Conservation (phyloP, 2,113 vertebrate species). For the Thalassarche chlororhynchos region DNA sequence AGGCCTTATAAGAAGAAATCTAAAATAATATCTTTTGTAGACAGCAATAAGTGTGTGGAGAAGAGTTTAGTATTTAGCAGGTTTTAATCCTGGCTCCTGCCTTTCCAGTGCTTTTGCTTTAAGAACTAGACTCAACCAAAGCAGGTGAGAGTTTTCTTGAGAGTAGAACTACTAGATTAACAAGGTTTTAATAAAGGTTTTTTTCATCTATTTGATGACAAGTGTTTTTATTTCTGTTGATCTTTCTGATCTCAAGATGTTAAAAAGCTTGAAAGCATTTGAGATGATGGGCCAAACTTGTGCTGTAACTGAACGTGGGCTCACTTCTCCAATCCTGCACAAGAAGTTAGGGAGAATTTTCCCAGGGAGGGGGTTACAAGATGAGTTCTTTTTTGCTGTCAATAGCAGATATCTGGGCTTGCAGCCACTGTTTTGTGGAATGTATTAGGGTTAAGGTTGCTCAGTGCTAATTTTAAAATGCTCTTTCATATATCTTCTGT, state of each 20-base stretch:
- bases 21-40: not conserved
- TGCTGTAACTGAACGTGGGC: not conserved
- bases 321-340: not conserved
- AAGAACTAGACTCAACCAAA: not conserved
- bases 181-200: not conserved
- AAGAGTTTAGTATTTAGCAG: not conserved
- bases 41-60: not conserved
- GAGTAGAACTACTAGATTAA: not conserved
- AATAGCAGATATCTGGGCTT: not conserved
- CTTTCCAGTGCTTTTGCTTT: not conserved
- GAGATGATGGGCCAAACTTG: not conserved
- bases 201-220: not conserved
- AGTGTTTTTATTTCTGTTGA: not conserved
- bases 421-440: not conserved
- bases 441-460: not conserved
- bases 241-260: too few species aligned
- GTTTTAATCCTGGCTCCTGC: not conserved
- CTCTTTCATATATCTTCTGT: not conserved
- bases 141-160: not conserved
- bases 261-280: not conserved
- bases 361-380: not conserved
- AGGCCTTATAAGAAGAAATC: not conserved
- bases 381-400: not conserved
- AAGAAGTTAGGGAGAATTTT: not conserved
- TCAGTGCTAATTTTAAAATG: not conserved